Conservation (phyloP, 1,140 invertebrate species). For the Spodoptera litura region DNA sequence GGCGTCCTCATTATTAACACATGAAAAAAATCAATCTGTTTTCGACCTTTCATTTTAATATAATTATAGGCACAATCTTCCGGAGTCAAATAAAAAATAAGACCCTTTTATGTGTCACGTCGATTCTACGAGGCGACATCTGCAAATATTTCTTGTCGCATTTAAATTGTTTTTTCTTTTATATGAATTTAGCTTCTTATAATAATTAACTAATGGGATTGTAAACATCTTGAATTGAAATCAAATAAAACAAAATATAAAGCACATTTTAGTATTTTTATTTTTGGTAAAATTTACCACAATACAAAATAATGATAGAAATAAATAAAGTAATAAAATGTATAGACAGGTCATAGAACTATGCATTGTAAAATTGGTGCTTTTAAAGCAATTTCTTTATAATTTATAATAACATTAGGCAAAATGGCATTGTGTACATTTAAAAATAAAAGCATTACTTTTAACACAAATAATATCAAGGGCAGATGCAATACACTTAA, state of each 20-base stretch:
- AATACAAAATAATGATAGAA: conserved; percentile 86
- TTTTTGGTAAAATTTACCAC: conserved; percentile 86
- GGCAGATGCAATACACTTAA: conserved; percentile 76
- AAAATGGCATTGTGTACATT: conserved; percentile 85
- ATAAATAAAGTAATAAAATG: conserved; percentile 86
- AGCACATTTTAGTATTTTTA: conserved; percentile 86
- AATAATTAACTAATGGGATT: background rate
- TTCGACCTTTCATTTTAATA: no score
- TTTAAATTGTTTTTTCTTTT: no score
- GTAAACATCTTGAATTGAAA: background rate
- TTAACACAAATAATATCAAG: conserved; percentile 84
- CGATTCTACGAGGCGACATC: background rate
- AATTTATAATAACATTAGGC: conserved; percentile 86
- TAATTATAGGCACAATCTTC: background rate
- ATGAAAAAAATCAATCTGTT: no score
- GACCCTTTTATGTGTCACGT: background rate
- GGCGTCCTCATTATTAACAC: no score
- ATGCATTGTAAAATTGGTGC: conserved; percentile 85
- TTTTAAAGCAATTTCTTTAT: conserved; percentile 85
- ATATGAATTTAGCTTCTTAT: no score
- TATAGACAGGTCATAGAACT: conserved; percentile 85
- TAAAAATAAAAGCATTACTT: conserved; percentile 84
- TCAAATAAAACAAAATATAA: conserved; percentile 76
- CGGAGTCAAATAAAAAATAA: background rate
- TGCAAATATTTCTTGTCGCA: background rate